A percentile compares a stretch with the other conserved stretches of the same genome.
Evolutionary conservation across 2,113 vertebrate genomes (phyloP).

Genomic region (Eulemur rufifrons): DNA sequence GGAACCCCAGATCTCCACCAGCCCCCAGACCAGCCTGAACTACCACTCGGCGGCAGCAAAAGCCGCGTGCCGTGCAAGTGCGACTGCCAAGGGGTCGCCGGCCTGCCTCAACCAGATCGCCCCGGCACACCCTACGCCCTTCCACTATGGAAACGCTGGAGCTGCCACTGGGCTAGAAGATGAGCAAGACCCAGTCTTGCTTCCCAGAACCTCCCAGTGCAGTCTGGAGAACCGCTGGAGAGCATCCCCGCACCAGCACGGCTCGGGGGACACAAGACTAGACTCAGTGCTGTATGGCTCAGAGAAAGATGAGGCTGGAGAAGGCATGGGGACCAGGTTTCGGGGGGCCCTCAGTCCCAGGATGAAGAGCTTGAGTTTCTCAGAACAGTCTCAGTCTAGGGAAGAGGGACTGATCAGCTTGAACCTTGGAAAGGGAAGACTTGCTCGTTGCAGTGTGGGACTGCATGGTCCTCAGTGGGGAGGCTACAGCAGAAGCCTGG

Average conservation of each 20-base stretch:
- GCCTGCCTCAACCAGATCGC: background rate
- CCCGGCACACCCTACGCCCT: background rate
- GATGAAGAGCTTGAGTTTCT: background rate
- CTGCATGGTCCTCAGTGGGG: background rate
- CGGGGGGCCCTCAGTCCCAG: accelerated
- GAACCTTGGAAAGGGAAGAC: background rate
- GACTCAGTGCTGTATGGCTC: background rate
- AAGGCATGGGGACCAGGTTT: background rate
- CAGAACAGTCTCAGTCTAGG: background rate
- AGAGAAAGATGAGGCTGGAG: background rate
- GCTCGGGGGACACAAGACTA: background rate
- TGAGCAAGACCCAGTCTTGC: background rate
- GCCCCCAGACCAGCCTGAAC: background rate
- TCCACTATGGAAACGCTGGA: background rate
- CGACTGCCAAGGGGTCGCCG: background rate
- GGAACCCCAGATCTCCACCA: background rate
- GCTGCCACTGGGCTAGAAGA: background rate
- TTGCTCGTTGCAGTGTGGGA: background rate
- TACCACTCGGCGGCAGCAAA: background rate
- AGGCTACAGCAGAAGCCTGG: background rate
- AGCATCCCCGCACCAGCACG: background rate
- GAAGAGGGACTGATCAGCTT: background rate
- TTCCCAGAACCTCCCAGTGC: background rate
- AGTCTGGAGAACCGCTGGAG: background rate
- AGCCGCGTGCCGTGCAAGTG: background rate